A percentile compares a stretch with the other conserved stretches of the same genome.
phyloP scores from a whole-genome alignment of 2,113 vertebrate genomes.

The Peromyscus polionotus region DNA sequence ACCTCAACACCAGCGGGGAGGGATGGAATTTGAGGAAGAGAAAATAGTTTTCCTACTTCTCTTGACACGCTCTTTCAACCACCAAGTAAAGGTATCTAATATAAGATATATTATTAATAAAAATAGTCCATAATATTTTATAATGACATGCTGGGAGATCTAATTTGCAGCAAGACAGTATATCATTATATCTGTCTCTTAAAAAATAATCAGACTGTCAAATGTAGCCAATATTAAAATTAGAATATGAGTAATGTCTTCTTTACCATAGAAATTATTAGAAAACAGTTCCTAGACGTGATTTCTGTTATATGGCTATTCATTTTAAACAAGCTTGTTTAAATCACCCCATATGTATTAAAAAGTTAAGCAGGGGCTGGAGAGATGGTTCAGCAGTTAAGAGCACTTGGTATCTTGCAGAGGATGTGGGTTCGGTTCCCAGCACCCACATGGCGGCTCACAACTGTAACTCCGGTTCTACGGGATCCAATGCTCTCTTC shows the following conservation, averaged over 20 bases:
- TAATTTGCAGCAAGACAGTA: constrained; percentile 50
- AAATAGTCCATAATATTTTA: constrained; percentile 54
- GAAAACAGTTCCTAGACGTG: constrained; percentile 19
- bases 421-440: neutral
- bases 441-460: neutral
- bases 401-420: no score
- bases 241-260: constrained; percentile 3
- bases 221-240: constrained; percentile 9
- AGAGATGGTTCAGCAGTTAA: neutral
- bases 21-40: neutral
- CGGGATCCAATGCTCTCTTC: neutral
- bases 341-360: constrained; percentile 43
- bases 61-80: constrained; percentile 57
- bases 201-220: constrained; percentile 56
- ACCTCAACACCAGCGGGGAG: neutral
- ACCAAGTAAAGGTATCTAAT: constrained; percentile 41
- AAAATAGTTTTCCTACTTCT: constrained; percentile 7
- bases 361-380: neutral
- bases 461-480: neutral
- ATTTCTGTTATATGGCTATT: constrained; percentile 25
- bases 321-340: constrained; percentile 41
- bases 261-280: constrained; percentile 51
- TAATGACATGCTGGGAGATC: constrained; percentile 37
- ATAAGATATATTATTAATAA: constrained; percentile 36
- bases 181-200: constrained; percentile 44